Conservation (phyloP, 2,888 invertebrate species). For the Crematogaster levior region DNA sequence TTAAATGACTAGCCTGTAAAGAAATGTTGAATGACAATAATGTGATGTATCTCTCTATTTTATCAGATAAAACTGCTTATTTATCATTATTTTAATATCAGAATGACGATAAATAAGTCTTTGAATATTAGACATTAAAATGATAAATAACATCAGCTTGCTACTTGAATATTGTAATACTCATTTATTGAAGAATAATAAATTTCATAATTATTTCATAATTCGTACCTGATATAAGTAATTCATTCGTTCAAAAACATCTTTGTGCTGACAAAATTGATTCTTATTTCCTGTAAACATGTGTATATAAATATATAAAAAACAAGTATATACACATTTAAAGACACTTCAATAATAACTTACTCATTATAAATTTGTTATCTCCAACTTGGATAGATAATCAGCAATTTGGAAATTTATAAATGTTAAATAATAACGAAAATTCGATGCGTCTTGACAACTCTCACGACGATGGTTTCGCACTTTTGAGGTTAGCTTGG, state of each 20-base stretch:
- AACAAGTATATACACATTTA: conserved; percentile 1
- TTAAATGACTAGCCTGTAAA: conserved; percentile 86
- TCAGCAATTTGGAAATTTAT: neutral
- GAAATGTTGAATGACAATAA: conserved; percentile 11
- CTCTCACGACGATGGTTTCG: neutral
- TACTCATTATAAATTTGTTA: conserved; percentile 16
- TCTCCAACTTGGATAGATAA: neutral
- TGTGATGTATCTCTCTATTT: neutral
- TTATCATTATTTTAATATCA: neutral
- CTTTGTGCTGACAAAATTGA: conserved; percentile 89
- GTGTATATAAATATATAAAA: neutral
- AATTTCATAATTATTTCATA: conserved; percentile 5
- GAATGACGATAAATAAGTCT: too few relatives aligned
- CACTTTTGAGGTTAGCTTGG: conserved; percentile 6
- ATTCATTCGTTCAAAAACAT: conserved; percentile 90
- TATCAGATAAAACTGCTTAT: neutral
- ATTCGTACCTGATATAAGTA: conserved; percentile 89
- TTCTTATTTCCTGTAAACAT: conserved; percentile 63
- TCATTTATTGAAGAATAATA: neutral
- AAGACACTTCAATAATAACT: neutral
- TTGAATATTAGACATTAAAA: too few relatives aligned
- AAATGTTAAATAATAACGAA: neutral
- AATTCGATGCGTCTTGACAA: neutral
- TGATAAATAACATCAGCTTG: neutral
- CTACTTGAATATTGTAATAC: neutral